phyloP scores from a whole-genome alignment of 1,140 invertebrate genomes.

The Spodoptera litura region DNA sequence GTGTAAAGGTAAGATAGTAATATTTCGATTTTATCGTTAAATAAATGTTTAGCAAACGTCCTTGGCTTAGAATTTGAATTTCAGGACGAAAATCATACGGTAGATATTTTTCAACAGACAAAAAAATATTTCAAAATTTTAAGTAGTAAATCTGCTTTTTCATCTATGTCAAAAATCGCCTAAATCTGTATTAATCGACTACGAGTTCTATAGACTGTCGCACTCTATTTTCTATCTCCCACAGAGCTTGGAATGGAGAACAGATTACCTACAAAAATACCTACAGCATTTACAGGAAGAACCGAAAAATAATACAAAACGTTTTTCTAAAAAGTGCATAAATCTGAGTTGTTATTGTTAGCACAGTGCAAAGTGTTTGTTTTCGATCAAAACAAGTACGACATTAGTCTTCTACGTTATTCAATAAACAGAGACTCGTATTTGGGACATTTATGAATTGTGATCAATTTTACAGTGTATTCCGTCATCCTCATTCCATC shows the following conservation, averaged over 20 bases:
- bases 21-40: too few species aligned
- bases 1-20: too few species aligned
- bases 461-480: conserved; percentile 46
- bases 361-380: not conserved
- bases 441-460: not conserved
- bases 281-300: conserved; percentile 1
- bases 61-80: too few species aligned
- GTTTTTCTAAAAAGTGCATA: not conserved
- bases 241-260: not conserved
- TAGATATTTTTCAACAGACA: too few species aligned
- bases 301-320: conserved; percentile 20
- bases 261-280: not conserved
- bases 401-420: not conserved
- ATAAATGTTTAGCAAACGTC: too few species aligned
- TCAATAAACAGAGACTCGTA: not conserved
- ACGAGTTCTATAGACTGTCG: not conserved
- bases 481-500: conserved; percentile 45
- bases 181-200: not conserved
- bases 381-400: conserved; percentile 25
- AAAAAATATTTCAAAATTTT: too few species aligned
- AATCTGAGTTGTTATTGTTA: conserved; percentile 36
- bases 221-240: conserved; percentile 26
- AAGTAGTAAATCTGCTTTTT: too few species aligned
- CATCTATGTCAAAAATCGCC: not conserved
- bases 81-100: too few species aligned